A percentile compares a stretch with the other conserved stretches of the same genome.
phyloP scores from a whole-genome alignment of 2,113 vertebrate genomes.

The Acrocephalus kingi region DNA sequence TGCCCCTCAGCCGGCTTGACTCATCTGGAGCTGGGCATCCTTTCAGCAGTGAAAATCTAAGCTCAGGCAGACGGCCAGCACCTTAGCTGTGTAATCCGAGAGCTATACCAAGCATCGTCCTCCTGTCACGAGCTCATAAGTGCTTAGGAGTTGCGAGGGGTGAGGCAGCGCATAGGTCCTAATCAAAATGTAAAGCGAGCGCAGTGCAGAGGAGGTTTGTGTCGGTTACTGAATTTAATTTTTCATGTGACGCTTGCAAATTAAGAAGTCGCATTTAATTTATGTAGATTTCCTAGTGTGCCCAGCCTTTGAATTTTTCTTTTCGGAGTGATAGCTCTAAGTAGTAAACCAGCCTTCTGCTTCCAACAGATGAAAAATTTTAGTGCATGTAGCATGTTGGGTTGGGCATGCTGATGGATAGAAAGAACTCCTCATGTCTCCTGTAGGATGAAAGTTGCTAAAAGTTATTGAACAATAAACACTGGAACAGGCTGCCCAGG shows the following conservation, averaged over 20 bases:
- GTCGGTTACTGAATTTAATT: neutral
- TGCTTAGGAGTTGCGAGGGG: neutral
- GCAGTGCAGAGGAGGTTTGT: neutral
- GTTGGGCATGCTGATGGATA: rapidly evolving
- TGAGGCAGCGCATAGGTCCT: neutral
- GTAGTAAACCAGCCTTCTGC: neutral
- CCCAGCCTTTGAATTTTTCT: neutral
- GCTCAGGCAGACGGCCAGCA: rapidly evolving
- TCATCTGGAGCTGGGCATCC: neutral
- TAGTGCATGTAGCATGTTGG: neutral
- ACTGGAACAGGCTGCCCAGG: neutral
- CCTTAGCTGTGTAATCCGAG: neutral
- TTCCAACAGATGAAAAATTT: neutral
- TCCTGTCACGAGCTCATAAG: rapidly evolving
- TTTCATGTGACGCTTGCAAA: neutral
- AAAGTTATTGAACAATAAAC: neutral
- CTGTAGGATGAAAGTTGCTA: neutral
- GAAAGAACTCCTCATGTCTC: neutral
- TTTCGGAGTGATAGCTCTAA: neutral
- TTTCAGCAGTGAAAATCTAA: rapidly evolving
- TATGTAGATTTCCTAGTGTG: neutral
- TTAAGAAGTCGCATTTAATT: neutral
- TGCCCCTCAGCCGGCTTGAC: rapidly evolving
- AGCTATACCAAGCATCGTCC: rapidly evolving
- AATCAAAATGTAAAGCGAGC: neutral